Base-by-base conservation (phyloP, 2,113 vertebrate genomes). In the Corythoichthys intestinalis region DNA sequence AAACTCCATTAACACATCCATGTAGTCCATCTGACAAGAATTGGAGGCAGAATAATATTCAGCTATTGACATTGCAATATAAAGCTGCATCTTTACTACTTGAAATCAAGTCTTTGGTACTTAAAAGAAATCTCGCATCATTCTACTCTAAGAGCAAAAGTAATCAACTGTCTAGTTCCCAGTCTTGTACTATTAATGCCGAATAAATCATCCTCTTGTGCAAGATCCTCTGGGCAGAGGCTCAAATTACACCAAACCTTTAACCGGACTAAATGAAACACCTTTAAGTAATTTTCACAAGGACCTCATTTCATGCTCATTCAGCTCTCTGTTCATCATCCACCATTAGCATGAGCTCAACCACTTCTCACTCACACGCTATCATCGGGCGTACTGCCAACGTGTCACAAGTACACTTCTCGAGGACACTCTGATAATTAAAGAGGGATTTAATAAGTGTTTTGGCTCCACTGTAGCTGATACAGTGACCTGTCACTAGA, bases 371-470 rank as follows among this genome's bases (percentile, higher is more conserved):
- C 76, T 76, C 82, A 80, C 74, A 81, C 39, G 75, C 76, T 73
- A 79, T 80, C 80, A 82, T 71, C 72, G 70, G 81, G 79, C 77
- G n/a, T 9, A 56, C 81, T 80, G 85, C 80, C 86, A 83, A 82
- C 76, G 56, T 82, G 79, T 87, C 81, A 85, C 86, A 86, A 84
- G 83, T 83, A 86, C 84, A 83, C 79, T 85, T 88, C 75, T 82
- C 66, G 77, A 84, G 82, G 83, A 89, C 83, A 80, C 69, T 66
- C 50, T 11, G 73, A 77, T 91, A 88, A 89, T 91, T 89, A 90
- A 86, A 84, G 85, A 82, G 75, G 76, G 84, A 86, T 85, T 88
- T 86, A 85, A 87, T 86, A 85, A 80, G 82, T 77, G 74, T 79
- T 82, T 85, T 73, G 76, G 71, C 79, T 82, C 79, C 53, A 76